Conservation (phyloP, 2,888 invertebrate species). For the Antheraea yamamai region DNA sequence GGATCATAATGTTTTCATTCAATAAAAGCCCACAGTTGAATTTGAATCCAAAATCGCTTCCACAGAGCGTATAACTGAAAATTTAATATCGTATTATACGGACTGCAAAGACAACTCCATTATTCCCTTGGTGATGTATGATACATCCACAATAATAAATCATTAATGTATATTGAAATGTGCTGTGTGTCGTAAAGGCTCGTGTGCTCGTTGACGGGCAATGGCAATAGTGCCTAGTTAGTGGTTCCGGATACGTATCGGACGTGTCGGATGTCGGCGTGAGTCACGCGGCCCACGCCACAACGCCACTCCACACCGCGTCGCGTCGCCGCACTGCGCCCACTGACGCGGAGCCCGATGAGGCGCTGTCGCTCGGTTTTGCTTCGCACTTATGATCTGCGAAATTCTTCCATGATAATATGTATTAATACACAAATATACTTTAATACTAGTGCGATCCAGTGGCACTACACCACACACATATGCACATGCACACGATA, state of each 20-base stretch:
- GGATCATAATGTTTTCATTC: neutral
- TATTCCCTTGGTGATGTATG: constrained; percentile 36
- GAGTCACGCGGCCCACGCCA: constrained; percentile 70
- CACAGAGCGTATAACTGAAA: neutral
- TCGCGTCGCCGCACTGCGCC: constrained; percentile 35
- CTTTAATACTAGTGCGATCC: too few relatives aligned
- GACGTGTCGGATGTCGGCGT: constrained; percentile 83
- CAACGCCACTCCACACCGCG: constrained; percentile 40
- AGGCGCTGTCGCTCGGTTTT: neutral
- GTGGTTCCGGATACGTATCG: constrained; percentile 81
- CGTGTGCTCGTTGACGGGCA: constrained; percentile 56
- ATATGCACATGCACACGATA: too few relatives aligned
- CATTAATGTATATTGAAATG: constrained; percentile 41
- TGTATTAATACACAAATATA: too few relatives aligned
- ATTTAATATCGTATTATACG: neutral
- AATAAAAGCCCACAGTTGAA: neutral
- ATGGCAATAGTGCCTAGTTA: constrained; percentile 72
- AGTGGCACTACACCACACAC: too few relatives aligned
- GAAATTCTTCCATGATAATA: neutral
- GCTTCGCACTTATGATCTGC: neutral
- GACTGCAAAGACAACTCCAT: constrained; percentile 19
- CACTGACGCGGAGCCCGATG: constrained; percentile 27
- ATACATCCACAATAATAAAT: constrained; percentile 39
- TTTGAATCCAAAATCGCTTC: neutral
- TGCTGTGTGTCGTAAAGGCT: constrained; percentile 61